Conservation (phyloP, 2,113 vertebrate species). For the Sturnus vulgaris region DNA sequence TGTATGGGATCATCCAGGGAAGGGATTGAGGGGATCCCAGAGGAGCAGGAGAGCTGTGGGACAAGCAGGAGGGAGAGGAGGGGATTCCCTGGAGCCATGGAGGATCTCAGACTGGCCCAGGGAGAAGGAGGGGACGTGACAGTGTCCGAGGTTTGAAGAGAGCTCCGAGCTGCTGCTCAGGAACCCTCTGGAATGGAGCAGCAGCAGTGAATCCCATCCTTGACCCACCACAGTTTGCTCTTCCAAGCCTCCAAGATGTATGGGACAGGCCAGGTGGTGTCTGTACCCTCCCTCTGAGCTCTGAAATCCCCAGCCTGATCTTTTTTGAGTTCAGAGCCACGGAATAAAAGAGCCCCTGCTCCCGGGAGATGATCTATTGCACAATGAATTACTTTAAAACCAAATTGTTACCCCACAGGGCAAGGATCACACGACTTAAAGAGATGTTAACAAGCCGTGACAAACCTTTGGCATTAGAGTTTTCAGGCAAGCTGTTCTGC, state of each 20-base stretch:
- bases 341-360: background rate
- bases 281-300: background rate
- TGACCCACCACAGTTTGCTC: background rate
- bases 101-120: background rate
- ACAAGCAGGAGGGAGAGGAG: background rate
- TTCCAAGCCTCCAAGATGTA: background rate
- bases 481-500: slow-evolving; percentile 56
- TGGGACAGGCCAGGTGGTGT: background rate
- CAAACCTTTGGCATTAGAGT: slow-evolving; percentile 29
- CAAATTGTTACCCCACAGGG: slow-evolving; percentile 8
- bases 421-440: slow-evolving; percentile 42
- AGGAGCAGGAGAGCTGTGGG: background rate
- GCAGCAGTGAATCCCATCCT: background rate
- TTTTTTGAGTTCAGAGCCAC: background rate
- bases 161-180: background rate
- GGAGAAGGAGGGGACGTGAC: background rate
- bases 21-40: background rate
- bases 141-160: background rate
- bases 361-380: slow-evolving; percentile 30
- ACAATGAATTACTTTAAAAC: slow-evolving; percentile 8
- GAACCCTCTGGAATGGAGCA: background rate
- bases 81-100: background rate
- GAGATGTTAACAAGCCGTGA: slow-evolving; percentile 50
- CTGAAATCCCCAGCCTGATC: background rate
- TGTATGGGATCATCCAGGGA: background rate